Evolutionary conservation across 2,113 vertebrate species (phyloP).

Genomic region (Gnathonemus longibarbis): DNA sequence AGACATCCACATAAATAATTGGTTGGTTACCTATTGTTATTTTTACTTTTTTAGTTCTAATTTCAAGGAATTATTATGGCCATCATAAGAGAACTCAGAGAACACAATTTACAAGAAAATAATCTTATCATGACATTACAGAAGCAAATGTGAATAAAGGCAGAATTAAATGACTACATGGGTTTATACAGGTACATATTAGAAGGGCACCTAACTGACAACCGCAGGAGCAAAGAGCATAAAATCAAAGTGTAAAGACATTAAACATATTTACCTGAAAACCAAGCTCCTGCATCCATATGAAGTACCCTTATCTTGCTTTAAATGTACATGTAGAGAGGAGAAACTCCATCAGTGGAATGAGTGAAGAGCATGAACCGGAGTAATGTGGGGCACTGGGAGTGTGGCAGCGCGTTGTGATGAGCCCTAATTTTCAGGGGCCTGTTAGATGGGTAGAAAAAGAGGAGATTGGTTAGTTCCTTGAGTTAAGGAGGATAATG

Average conservation of each 20-base stretch:
- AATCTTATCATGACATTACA: neutral
- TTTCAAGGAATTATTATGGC: neutral
- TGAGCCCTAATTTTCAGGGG: neutral
- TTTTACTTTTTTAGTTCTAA: neutral
- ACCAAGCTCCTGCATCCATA: neutral
- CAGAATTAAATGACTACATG: neutral
- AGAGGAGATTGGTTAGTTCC: too few relatives aligned
- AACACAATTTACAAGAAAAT: neutral
- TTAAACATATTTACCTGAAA: neutral
- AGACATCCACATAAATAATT: neutral
- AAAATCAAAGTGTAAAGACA: neutral
- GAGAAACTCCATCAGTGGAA: neutral
- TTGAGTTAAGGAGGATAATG: neutral
- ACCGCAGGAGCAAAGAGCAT: neutral
- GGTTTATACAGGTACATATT: neutral
- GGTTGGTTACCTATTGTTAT: neutral
- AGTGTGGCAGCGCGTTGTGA: neutral
- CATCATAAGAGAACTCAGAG: too few relatives aligned
- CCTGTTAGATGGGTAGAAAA: neutral
- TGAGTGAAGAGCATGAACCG: neutral
- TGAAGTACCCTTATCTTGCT: neutral
- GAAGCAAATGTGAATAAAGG: neutral
- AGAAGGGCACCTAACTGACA: neutral
- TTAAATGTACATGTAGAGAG: neutral
- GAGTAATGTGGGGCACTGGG: neutral